phyloP scores from a whole-genome alignment of 1,140 invertebrate species.

The Helicorthomorpha holstii region DNA sequence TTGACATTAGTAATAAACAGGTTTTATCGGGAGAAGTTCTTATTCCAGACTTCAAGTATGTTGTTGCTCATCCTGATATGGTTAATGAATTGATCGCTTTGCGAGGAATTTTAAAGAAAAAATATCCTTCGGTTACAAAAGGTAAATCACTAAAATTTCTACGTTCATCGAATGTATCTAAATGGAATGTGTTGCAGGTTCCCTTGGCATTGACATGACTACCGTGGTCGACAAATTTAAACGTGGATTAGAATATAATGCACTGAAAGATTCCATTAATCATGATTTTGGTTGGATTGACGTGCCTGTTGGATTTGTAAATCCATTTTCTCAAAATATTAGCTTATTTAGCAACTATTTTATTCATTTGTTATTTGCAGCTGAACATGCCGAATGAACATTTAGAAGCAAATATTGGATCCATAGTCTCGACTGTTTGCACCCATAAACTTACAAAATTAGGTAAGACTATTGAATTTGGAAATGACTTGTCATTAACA shows the following conservation, averaged over 20 bases:
- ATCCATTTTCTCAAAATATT: background rate
- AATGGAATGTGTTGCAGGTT: constrained; percentile 25
- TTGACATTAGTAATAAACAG: constrained; percentile 1
- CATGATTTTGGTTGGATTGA: constrained; percentile 47
- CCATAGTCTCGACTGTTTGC: constrained; percentile 42
- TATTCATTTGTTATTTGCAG: no score
- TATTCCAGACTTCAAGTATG: constrained; percentile 48
- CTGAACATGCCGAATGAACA: constrained; percentile 47
- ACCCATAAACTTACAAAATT: constrained; percentile 37
- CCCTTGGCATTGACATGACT: constrained; percentile 41
- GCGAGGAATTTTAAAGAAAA: constrained; percentile 51
- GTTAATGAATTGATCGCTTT: constrained; percentile 51
- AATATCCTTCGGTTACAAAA: constrained; percentile 46
- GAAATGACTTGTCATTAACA: background rate
- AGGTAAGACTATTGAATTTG: constrained; percentile 17
- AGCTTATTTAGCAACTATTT: background rate
- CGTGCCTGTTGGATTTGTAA: constrained; percentile 36
- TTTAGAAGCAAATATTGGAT: constrained; percentile 49
- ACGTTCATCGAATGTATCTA: background rate
- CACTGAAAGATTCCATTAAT: constrained; percentile 41
- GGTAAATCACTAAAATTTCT: constrained; percentile 24
- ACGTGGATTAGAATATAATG: constrained; percentile 45
- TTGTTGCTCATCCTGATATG: constrained; percentile 58
- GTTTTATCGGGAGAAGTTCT: constrained; percentile 42
- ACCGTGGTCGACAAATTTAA: constrained; percentile 40